phyloP scores from a whole-genome alignment of 2,797 vertebrate genomes.

The Brachymystax lenok region DNA sequence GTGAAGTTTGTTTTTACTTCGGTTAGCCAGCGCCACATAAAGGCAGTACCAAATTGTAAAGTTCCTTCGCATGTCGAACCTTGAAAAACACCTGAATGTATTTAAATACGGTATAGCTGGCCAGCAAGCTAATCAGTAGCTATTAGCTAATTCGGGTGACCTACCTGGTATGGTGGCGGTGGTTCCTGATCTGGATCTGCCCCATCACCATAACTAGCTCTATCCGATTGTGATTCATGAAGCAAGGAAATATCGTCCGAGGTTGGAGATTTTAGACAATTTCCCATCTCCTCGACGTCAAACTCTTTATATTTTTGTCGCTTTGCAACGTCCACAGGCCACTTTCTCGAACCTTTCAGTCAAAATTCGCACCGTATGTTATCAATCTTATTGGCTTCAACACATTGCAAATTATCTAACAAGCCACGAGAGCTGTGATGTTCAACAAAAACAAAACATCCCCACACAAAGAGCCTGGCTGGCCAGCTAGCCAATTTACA shows the following conservation, averaged over 20 bases:
- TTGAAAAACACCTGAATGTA: neutral
- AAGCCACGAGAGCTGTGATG: slow-evolving; percentile 57
- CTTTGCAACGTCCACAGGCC: slow-evolving; percentile 29
- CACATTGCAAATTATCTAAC: slow-evolving; percentile 40
- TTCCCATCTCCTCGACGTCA: slow-evolving; percentile 86
- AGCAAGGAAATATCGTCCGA: slow-evolving; percentile 97
- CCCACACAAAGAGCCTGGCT: slow-evolving; percentile 74
- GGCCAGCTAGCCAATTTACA: slow-evolving; percentile 49
- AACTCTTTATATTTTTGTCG: slow-evolving; percentile 46
- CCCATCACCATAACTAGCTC: slow-evolving; percentile 93
- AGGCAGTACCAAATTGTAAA: too few species aligned
- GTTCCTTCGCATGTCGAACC: neutral
- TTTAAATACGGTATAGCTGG: neutral
- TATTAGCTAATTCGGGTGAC: slow-evolving; percentile 20
- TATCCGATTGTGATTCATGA: slow-evolving; percentile 95
- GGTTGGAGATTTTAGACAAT: slow-evolving; percentile 95
- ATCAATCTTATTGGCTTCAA: slow-evolving; percentile 42
- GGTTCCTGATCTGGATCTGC: slow-evolving; percentile 92
- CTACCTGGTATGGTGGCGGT: slow-evolving; percentile 96
- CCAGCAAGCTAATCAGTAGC: neutral
- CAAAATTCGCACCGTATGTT: neutral
- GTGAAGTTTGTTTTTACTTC: neutral
- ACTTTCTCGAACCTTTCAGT: slow-evolving; percentile 29
- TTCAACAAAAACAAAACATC: slow-evolving; percentile 75
- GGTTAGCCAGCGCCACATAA: neutral